These are phyloP conservation scores for Palythoa caribaeorum DNA, from an alignment of 92 coral and sea anemone species.

Conservation along the genomic window DNA sequence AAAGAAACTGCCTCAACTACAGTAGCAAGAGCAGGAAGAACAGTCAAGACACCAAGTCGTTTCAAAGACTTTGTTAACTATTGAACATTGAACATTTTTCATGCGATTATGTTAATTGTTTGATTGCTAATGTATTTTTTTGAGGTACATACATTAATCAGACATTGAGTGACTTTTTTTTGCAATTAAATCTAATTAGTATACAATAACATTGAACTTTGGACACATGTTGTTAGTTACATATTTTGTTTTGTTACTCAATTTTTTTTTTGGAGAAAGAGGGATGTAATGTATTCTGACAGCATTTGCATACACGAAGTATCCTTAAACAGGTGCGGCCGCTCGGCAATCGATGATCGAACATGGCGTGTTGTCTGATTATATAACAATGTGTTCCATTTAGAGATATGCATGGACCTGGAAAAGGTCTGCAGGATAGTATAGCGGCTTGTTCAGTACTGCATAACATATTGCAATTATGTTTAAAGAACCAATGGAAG, in stretches of 20 bases:
- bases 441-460: slow-evolving; percentile 42
- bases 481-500: slow-evolving; percentile 41
- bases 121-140: slow-evolving; percentile 8
- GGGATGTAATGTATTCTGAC: background rate
- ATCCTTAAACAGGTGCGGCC: no score
- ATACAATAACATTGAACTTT: slow-evolving; percentile 8
- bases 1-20: slow-evolving; percentile 20
- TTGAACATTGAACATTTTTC: slow-evolving; percentile 12
- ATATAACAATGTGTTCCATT: slow-evolving; percentile 39
- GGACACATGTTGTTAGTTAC: slow-evolving; percentile 7
- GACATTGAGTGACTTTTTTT: slow-evolving; percentile 1
- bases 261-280: background rate
- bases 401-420: slow-evolving; percentile 56
- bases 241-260: slow-evolving; percentile 10
- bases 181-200: background rate
- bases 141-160: background rate
- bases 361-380: slow-evolving; percentile 11
- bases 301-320: no score
- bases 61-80: slow-evolving; percentile 22
- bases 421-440: slow-evolving; percentile 48
- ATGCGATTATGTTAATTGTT: background rate
- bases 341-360: no score
- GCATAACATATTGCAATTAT: slow-evolving; percentile 39
- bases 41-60: background rate
- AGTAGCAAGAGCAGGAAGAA: slow-evolving; percentile 19